Base-by-base conservation (phyloP, 37 sponge, comb jelly and placozoan genomes). In the Cladorhizidae sp. region DNA sequence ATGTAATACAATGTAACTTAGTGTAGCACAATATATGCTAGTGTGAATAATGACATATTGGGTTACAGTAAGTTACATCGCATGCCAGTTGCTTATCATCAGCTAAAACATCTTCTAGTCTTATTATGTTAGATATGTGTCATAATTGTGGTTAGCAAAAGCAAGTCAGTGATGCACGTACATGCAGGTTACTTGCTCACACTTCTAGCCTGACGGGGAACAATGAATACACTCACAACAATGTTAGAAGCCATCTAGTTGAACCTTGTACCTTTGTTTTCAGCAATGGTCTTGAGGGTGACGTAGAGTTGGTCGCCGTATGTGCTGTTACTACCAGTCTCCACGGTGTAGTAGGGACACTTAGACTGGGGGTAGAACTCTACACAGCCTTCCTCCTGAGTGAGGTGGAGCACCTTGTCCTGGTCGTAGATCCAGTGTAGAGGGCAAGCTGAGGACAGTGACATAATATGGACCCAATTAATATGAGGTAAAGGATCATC, bases 351-450 rank as follows among this genome's bases (percentile, higher is more conserved):
- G 79, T 57, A 85, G 3, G 86, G 86, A 51, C 86, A 85, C 6
- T 78, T 36, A 18, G 78, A 63, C 29, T 40, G 39, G 3, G 79
- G 86, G 42, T 39, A 72, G 62, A 78, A 85, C 74, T 40, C 82
- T 0, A 33, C 33, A 41, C 38, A 6, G 22, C 38, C 36, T 31
- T 57, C 64, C 45, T 65, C 56, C 52, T 41, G 71, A 33, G 42
- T 39, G 28, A 85, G 35, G 2, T 29, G 31, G 41, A 40, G 21
- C 11, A 85, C 72, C 73, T 85, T 72, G 0, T 59, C 64, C 79
- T 75, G 76, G 40, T 85, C 79, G 55, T 85, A 85, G 6, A 85
- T 77, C 86, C 86, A 85, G 50, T 85, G 79, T 29, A 85, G 79
- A 29, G 86, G 86, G 3, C 72, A 40, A 23, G 57, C 86, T 85